Evolutionary conservation across 2,797 vertebrate species (phyloP).

Genomic region (Labroides dimidiatus): DNA sequence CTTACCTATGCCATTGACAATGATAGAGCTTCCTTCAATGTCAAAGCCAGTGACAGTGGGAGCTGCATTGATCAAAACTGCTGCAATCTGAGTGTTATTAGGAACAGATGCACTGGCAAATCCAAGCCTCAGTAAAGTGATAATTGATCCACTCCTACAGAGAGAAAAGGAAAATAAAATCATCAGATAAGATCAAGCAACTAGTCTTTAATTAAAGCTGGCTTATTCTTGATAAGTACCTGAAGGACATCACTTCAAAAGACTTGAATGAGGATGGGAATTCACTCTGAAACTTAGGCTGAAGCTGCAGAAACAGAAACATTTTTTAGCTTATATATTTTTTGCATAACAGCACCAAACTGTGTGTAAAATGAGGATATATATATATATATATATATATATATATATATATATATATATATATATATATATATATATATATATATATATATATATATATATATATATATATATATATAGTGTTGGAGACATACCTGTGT

Average conservation of each 20-base stretch:
- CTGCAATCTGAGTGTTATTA: conserved; percentile 22
- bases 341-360: too few species aligned
- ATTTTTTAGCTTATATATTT: too few species aligned
- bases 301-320: conserved; percentile 48
- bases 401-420: too few species aligned
- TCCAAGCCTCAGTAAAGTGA: neutral
- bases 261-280: conserved; percentile 36
- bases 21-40: conserved; percentile 48
- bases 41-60: conserved; percentile 29
- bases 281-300: conserved; percentile 4
- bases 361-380: too few species aligned
- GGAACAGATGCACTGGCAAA: conserved; percentile 31
- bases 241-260: conserved; percentile 30
- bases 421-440: too few species aligned
- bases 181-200: neutral
- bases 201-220: neutral
- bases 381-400: too few species aligned
- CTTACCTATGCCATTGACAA: conserved; percentile 41
- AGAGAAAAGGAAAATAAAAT: conserved; percentile 8
- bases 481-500: conserved; percentile 4
- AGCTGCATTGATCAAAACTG: conserved; percentile 44
- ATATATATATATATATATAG: too few species aligned
- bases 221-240: conserved; percentile 25
- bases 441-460: too few species aligned
- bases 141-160: conserved; percentile 48